Base-by-base conservation (phyloP, 2,888 invertebrate species). In the Drosophila falleni region DNA sequence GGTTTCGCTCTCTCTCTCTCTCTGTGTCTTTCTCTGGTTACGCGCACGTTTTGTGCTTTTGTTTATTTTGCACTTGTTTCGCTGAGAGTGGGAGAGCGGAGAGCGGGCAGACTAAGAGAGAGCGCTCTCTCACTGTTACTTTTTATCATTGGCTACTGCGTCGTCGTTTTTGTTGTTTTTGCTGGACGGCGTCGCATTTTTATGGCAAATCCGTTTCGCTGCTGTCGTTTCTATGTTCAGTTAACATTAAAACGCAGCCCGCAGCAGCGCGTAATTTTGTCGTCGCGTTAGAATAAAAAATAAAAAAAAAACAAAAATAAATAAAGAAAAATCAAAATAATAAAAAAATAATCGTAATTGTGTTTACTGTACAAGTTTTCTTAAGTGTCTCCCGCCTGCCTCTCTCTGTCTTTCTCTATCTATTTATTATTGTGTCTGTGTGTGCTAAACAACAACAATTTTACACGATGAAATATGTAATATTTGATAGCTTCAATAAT, bases 161-260 rank as follows among this genome's bases (percentile, higher is more conserved):
- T 69, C 70, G 77, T 65, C 71, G 49, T 69, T 81, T 72, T 73
- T 80, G 59, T 78, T 23, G 23, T 60, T 55, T 60, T 46, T 71
- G 69, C 70, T 78, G 65, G 72, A 76, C 72, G 72, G 63, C 70
- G 67, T 78, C 72, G 76, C 83, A 86, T 72, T 86, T 86, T 84
- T 84, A 84, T 84, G 71, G 83, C 79, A 84, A 86, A 80, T 37
- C 37, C 44, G 62, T 75, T 66, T 47, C 13, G 41, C 39, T 39
- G 47, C 53, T 71, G 72, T 68, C 71, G 49, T 71, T 78, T 64
- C 78, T 59, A 68, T 79, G 85, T 80, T 83, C 85, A 84, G 87
- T 87, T 84, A 84, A 87, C 84, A 87, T 84, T 84, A 87, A 81
- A 87, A 81, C 84, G 87, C 84, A 77, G 81, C 66, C 77, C 67